Percentiles rank a stretch among this genome's conserved stretches.
Evolutionary conservation across 2,113 vertebrate species (phyloP).

Genomic region (Labeo rohita): DNA sequence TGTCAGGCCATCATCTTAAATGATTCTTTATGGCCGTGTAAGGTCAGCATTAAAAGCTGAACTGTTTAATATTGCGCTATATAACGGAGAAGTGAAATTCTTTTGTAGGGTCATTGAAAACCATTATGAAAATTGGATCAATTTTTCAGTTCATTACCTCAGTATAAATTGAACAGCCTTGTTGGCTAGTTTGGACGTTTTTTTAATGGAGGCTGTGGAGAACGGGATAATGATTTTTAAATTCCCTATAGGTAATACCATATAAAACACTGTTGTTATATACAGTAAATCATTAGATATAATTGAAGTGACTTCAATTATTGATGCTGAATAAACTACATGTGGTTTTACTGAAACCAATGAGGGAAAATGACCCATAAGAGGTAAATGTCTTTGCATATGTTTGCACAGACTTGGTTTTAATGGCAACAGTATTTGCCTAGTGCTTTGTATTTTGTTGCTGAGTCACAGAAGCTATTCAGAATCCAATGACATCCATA

Average conservation of each 20-base stretch:
- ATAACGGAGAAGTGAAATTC: conserved; percentile 64
- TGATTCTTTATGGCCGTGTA: conserved; percentile 60
- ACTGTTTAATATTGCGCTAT: conserved; percentile 65
- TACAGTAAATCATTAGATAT: not conserved
- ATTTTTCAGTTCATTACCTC: conserved; percentile 73
- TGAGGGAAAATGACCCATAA: not conserved
- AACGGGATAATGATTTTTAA: not conserved
- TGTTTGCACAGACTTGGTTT: not conserved
- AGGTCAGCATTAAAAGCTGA: conserved; percentile 62
- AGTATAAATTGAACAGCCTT: conserved; percentile 60
- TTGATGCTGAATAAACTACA: not conserved
- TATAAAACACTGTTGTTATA: not conserved
- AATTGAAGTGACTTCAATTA: not conserved
- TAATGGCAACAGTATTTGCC: not conserved
- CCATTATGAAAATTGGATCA: conserved; percentile 70
- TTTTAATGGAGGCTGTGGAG: not conserved
- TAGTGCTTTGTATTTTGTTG: not conserved
- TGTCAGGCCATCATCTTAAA: conserved; percentile 65
- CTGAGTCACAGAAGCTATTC: not conserved
- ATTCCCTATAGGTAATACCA: not conserved
- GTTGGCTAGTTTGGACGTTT: conserved; percentile 24
- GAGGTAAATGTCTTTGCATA: not conserved
- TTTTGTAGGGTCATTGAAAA: conserved; percentile 68
- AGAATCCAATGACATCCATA: not conserved
- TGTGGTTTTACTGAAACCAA: not conserved